A percentile compares a stretch with the other conserved stretches of the same genome.
These are phyloP conservation scores for Chelmon rostratus DNA, from an alignment of 2,797 vertebrate species.

Conservation along the genomic window DNA sequence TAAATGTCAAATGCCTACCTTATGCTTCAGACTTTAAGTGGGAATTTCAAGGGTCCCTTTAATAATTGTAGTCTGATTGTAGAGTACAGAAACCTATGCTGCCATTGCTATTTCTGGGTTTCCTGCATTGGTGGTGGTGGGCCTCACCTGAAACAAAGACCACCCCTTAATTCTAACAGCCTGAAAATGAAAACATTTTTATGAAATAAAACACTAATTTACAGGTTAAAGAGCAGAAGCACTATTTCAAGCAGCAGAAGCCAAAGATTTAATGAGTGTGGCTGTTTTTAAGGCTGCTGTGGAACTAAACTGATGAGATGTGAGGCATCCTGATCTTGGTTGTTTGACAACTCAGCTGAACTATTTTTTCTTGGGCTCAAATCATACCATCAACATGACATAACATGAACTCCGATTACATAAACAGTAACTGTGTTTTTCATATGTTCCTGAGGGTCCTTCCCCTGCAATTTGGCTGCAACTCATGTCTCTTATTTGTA, in stretches of 20 bases:
- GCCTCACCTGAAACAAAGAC: neutral
- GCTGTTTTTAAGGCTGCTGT: neutral
- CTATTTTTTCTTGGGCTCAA: neutral
- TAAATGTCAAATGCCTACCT: slow-evolving; percentile 10
- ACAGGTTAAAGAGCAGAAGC: neutral
- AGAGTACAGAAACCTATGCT: neutral
- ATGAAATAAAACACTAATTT: neutral
- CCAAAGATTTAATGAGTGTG: neutral
- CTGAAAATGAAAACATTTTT: too few relatives aligned
- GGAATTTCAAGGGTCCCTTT: neutral
- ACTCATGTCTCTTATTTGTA: too few relatives aligned
- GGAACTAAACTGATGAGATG: neutral
- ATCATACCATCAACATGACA: neutral
- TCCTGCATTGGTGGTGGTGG: neutral
- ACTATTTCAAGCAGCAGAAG: neutral
- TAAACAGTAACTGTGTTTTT: too few relatives aligned
- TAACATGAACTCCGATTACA: too few relatives aligned
- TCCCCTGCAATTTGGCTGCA: too few relatives aligned
- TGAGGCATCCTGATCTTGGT: neutral
- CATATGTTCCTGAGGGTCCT: neutral
- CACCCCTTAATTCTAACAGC: neutral
- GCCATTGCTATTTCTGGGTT: neutral
- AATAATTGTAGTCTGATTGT: neutral
- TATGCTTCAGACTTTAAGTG: neutral
- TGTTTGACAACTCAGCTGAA: neutral